These are phyloP conservation scores for Drosophila nr. medialis DNA, from an alignment of 2,888 invertebrate species.

Conservation along the genomic window DNA sequence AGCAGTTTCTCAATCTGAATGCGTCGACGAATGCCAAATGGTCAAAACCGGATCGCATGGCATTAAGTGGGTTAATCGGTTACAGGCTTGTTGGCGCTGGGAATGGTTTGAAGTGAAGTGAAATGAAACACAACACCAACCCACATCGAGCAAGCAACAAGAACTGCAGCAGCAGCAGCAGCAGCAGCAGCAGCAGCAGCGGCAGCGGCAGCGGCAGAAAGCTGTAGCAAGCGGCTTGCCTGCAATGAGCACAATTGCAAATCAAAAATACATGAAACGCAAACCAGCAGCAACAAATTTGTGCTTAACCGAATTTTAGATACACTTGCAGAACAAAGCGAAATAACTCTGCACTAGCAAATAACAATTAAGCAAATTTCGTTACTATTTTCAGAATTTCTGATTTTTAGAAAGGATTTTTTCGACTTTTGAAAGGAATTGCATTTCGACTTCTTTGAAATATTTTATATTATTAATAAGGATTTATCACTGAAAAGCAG, in stretches of 20 bases:
- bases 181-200: slow-evolving; percentile 13
- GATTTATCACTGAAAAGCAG: background rate
- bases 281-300: slow-evolving; percentile 23
- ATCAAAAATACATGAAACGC: slow-evolving; percentile 51
- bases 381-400: background rate
- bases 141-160: slow-evolving; percentile 30
- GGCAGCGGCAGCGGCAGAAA: slow-evolving; percentile 33
- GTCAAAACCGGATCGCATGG: slow-evolving; percentile 52
- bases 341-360: background rate
- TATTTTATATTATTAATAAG: background rate
- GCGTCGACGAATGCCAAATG: slow-evolving; percentile 30
- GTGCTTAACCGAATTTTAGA: background rate
- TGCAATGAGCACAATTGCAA: slow-evolving; percentile 66
- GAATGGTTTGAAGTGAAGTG: slow-evolving; percentile 57
- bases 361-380: background rate
- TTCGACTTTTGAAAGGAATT: no score
- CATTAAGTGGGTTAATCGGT: slow-evolving; percentile 73
- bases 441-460: background rate
- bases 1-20: slow-evolving; percentile 46
- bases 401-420: background rate
- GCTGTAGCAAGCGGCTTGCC: slow-evolving; percentile 39
- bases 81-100: slow-evolving; percentile 56
- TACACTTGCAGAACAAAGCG: background rate
- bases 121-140: slow-evolving; percentile 37
- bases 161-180: slow-evolving; percentile 21